Evolutionary conservation across 2,888 invertebrate genomes (phyloP).

Genomic region (Lasioglossum leucozonium): DNA sequence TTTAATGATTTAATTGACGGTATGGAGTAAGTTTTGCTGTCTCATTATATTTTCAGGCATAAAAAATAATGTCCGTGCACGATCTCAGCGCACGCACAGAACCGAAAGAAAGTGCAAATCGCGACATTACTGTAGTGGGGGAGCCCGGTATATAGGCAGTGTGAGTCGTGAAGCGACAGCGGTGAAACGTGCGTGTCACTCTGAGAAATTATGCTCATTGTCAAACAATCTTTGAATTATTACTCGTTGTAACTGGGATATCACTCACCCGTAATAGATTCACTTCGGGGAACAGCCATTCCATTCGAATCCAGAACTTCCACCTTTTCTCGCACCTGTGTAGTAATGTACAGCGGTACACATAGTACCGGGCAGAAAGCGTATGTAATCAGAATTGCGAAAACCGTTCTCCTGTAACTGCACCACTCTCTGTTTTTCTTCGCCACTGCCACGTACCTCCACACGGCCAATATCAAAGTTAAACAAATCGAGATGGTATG

Average conservation of each 20-base stretch:
- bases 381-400: constrained; percentile 88
- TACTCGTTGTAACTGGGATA: neutral
- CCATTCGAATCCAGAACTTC: constrained; percentile 83
- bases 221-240: neutral
- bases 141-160: no score
- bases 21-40: no score
- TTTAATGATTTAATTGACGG: no score
- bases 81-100: no score
- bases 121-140: no score
- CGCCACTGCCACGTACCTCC: constrained; percentile 95
- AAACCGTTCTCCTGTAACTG: constrained; percentile 91
- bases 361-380: constrained; percentile 93
- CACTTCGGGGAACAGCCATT: constrained; percentile 37
- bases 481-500: constrained; percentile 97
- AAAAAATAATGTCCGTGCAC: no score
- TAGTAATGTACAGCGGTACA: constrained; percentile 92
- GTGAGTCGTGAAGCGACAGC: no score
- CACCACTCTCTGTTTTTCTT: constrained; percentile 93
- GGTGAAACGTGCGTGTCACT: neutral
- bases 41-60: no score
- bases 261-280: constrained; percentile 33
- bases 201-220: neutral
- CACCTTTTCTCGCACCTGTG: constrained; percentile 87
- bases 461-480: constrained; percentile 96
- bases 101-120: no score